Evolutionary conservation across 2,888 invertebrate genomes (phyloP).

Genomic region (Tolmerus cingulatus): DNA sequence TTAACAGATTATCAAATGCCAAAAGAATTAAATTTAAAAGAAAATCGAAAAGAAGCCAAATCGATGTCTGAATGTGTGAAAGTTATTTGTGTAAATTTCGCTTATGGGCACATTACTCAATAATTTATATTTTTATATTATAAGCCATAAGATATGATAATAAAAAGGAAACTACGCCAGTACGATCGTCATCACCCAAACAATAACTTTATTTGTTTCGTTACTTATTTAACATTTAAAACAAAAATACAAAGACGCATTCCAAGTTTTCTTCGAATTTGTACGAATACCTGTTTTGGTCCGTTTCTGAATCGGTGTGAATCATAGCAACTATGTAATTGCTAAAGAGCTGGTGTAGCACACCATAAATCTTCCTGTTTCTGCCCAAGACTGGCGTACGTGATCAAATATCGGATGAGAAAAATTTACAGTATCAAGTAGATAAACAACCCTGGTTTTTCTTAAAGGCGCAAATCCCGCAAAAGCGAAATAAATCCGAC

Average conservation of each 20-base stretch:
- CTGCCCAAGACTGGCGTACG: neutral
- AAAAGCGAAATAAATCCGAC: neutral
- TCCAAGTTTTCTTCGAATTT: neutral
- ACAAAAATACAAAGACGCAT: neutral
- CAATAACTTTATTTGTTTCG: neutral
- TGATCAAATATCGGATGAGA: conserved; percentile 35
- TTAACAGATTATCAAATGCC: no score
- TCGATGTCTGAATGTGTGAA: neutral
- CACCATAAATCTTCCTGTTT: neutral
- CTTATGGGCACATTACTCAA: neutral
- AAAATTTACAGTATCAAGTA: conserved; percentile 6
- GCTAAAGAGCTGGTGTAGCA: neutral
- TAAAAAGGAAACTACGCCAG: neutral
- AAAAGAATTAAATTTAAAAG: no score
- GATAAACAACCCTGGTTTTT: neutral
- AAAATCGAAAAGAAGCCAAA: neutral
- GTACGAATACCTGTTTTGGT: neutral
- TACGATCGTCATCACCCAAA: neutral
- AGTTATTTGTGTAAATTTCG: neutral
- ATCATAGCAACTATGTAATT: neutral
- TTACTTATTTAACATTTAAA: neutral
- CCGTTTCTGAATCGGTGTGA: neutral
- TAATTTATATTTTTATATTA: no score
- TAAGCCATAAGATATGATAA: neutral
- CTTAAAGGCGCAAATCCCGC: neutral